Conservation (phyloP, 2,113 vertebrate genomes). For the Hystrix cristata region DNA sequence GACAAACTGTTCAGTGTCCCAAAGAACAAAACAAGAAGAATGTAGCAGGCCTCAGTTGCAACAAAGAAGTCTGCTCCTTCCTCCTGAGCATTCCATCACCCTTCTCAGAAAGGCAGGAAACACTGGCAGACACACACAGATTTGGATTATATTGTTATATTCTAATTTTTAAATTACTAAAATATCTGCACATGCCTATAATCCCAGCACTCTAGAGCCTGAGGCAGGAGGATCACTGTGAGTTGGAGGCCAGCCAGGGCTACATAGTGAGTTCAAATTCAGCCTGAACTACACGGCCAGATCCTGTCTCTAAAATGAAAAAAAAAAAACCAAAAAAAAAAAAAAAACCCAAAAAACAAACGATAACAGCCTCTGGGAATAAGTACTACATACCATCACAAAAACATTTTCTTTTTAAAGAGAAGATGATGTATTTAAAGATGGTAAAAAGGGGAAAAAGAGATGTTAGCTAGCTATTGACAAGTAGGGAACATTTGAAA, state of each 20-base stretch:
- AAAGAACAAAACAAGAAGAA: background rate
- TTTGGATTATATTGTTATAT: background rate
- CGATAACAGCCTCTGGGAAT: background rate
- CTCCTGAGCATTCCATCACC: background rate
- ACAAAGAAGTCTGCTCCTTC: background rate
- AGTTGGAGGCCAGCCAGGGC: background rate
- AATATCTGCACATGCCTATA: background rate
- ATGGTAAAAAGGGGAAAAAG: no score
- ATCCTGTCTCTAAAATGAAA: background rate
- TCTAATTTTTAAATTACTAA: background rate
- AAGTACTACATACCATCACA: background rate
- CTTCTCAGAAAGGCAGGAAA: background rate
- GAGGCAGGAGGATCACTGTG: background rate
- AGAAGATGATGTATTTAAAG: no score
- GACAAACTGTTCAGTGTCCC: background rate
- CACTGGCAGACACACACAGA: background rate
- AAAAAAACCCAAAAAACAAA: background rate
- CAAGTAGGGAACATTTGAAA: no score
- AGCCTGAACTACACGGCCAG: background rate
- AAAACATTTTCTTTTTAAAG: background rate
- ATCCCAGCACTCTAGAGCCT: background rate
- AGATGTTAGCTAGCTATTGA: no score
- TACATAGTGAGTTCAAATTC: background rate
- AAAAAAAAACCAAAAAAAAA: background rate
- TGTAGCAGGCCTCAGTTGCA: background rate